Percentiles rank a stretch among this genome's conserved stretches.
Conservation (phyloP, 2,797 vertebrate genomes). For the Eulemur mongoz region DNA sequence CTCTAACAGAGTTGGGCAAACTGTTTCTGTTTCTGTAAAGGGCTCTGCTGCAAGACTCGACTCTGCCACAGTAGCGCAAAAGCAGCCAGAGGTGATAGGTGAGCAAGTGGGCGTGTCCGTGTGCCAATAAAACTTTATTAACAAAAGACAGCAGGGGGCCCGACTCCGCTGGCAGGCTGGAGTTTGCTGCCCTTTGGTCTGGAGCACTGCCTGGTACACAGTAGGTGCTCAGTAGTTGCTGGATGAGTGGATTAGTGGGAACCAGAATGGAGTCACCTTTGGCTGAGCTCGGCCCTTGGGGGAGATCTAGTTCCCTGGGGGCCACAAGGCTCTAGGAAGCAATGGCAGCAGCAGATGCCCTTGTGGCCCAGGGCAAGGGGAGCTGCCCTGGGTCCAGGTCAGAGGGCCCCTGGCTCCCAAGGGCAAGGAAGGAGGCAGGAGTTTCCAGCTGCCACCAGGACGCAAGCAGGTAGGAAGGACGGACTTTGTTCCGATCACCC, state of each 20-base stretch:
- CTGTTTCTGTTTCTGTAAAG: neutral
- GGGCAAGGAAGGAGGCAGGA: neutral
- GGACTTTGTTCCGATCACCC: neutral
- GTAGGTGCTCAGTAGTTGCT: neutral
- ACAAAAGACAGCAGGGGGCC: neutral
- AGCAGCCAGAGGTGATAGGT: neutral
- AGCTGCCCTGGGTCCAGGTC: neutral
- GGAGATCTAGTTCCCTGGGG: neutral
- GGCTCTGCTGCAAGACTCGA: neutral
- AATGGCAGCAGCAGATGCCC: neutral
- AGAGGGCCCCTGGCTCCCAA: neutral
- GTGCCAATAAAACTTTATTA: neutral
- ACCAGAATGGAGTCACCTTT: neutral
- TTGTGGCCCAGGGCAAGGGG: neutral
- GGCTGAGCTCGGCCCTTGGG: neutral
- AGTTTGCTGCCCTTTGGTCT: neutral
- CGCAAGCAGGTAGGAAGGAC: rapidly evolving
- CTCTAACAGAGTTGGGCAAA: neutral
- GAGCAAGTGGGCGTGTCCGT: neutral
- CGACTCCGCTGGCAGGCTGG: neutral
- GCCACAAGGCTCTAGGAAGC: neutral
- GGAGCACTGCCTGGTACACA: neutral
- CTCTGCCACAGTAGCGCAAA: neutral
- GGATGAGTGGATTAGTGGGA: neutral
- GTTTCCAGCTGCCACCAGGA: neutral